Percentiles rank a stretch among this genome's conserved stretches.
These are phyloP conservation scores for Drosophila seguyi DNA, from an alignment of 1,140 invertebrate species.

Conservation along the genomic window DNA sequence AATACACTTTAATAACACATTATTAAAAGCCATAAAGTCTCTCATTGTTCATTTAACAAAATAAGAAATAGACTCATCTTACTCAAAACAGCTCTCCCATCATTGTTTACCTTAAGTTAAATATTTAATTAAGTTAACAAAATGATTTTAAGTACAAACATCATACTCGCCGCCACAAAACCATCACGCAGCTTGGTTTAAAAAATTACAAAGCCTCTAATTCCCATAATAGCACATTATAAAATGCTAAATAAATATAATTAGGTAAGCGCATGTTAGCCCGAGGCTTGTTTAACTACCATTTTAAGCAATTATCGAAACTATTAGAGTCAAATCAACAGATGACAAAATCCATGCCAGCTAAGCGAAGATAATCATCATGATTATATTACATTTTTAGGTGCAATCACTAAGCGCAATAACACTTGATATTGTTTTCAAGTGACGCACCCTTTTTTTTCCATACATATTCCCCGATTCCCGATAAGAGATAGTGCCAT, in stretches of 20 bases:
- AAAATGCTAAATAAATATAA: slow-evolving; percentile 22
- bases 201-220: slow-evolving; percentile 2
- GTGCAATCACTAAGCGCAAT: not conserved
- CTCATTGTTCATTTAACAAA: not conserved
- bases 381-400: not conserved
- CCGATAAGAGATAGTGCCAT: slow-evolving; percentile 17
- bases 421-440: not conserved
- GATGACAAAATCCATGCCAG: not conserved
- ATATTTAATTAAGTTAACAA: not conserved
- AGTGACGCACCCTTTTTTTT: slow-evolving; percentile 14
- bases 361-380: slow-evolving; percentile 6
- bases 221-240: slow-evolving; percentile 11
- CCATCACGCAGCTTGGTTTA: slow-evolving; percentile 5
- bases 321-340: slow-evolving; percentile 17
- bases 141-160: not conserved
- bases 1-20: not conserved
- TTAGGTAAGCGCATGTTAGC: not conserved
- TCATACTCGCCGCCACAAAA: slow-evolving; percentile 2
- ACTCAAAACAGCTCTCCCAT: not conserved
- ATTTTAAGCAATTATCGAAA: slow-evolving; percentile 16
- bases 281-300: not conserved
- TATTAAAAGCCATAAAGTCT: not conserved
- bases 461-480: not conserved
- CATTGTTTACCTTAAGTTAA: slow-evolving; percentile 2
- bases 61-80: slow-evolving; percentile 2